phyloP scores from a whole-genome alignment of 2,113 vertebrate species.

The Paradoxurus hermaphroditus region DNA sequence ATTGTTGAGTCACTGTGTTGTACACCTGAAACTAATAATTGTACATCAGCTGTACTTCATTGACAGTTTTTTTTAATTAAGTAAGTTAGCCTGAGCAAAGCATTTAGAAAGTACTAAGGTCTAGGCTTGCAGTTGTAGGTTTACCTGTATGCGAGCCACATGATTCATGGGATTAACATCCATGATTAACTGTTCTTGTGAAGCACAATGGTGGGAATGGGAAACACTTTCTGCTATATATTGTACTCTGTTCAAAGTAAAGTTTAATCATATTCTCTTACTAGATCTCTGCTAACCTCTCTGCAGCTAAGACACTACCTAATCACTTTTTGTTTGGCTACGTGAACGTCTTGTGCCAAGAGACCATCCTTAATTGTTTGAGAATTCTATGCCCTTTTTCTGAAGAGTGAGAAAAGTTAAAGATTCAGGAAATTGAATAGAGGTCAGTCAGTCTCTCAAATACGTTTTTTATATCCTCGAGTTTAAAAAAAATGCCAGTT shows the following conservation, averaged over 20 bases:
- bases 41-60: neutral
- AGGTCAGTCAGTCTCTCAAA: slow-evolving; percentile 20
- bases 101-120: slow-evolving; percentile 24
- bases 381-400: slow-evolving; percentile 31
- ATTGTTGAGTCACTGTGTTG: neutral
- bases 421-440: slow-evolving; percentile 3
- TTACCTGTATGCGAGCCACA: neutral
- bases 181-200: slow-evolving; percentile 30
- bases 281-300: slow-evolving; percentile 33
- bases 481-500: neutral
- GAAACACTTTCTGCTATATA: slow-evolving; percentile 52
- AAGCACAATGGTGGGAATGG: slow-evolving; percentile 32
- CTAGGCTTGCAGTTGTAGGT: neutral
- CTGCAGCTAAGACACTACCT: neutral
- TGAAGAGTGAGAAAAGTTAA: slow-evolving; percentile 28
- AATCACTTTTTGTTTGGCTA: slow-evolving; percentile 52
- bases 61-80: neutral
- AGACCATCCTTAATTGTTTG: slow-evolving; percentile 5
- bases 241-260: slow-evolving; percentile 13
- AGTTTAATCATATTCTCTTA: slow-evolving; percentile 43
- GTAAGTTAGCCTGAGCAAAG: neutral
- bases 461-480: slow-evolving; percentile 27
- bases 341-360: neutral
- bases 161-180: slow-evolving; percentile 2
- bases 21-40: neutral